Percentiles rank a stretch among this genome's conserved stretches.
Evolutionary conservation across 2,888 invertebrate species (phyloP).

Genomic region (Caenorhabditis wallacei): DNA sequence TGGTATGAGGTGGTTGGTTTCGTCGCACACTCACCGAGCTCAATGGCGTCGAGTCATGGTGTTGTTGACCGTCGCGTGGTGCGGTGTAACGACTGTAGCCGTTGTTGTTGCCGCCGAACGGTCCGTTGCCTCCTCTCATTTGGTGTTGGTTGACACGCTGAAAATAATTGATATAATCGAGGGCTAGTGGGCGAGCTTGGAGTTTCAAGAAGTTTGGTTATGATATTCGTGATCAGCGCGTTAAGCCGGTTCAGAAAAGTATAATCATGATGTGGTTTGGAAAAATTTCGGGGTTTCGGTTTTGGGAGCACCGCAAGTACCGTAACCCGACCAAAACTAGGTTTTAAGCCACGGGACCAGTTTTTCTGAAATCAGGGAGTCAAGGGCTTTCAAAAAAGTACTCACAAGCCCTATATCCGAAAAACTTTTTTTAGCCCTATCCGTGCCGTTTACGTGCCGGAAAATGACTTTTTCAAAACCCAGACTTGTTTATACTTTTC

Average conservation of each 20-base stretch:
- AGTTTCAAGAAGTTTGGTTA: too few species aligned
- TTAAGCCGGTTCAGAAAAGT: not conserved
- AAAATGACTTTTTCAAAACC: too few species aligned
- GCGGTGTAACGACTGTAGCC: slow-evolving; percentile 63
- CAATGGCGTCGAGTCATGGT: slow-evolving; percentile 68
- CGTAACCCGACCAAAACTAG: too few species aligned
- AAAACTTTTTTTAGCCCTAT: too few species aligned
- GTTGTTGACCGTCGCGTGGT: slow-evolving; percentile 63
- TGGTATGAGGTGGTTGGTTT: slow-evolving; percentile 2
- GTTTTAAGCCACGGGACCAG: too few species aligned
- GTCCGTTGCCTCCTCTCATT: slow-evolving; percentile 58
- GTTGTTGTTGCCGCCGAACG: slow-evolving; percentile 60
- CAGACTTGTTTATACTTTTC: too few species aligned
- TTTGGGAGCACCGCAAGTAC: too few species aligned
- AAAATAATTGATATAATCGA: not conserved
- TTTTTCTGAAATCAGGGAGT: not conserved
- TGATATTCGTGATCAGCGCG: not conserved
- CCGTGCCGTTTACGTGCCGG: too few species aligned
- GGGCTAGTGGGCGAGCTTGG: not conserved
- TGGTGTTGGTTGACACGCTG: slow-evolving; percentile 49
- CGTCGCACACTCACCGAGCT: slow-evolving; percentile 72
- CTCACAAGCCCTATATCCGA: not conserved
- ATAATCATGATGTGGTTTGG: not conserved
- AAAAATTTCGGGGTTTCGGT: not conserved
- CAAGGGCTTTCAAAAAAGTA: slow-evolving; percentile 1